These are phyloP conservation scores for Amphiura filiformis DNA, from an alignment of 35 echinoderm and acorn worm species.

Conservation along the genomic window DNA sequence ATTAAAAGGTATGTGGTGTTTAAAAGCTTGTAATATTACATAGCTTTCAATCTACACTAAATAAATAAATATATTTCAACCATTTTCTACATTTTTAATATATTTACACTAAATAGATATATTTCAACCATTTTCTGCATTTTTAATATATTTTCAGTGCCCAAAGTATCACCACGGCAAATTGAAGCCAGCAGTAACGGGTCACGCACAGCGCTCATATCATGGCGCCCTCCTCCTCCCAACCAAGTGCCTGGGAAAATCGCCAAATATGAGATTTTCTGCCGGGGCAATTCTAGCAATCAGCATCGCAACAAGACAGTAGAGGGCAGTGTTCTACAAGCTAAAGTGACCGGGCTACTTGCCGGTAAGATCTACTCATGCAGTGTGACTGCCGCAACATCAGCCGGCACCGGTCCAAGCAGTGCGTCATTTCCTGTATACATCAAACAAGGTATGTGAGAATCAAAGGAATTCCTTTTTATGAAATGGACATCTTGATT, in stretches of 20 bases:
- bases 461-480: no score
- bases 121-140: no score
- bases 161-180: constrained; percentile 48
- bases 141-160: no score
- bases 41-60: no score
- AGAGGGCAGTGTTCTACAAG: neutral
- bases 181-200: constrained; percentile 37
- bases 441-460: constrained; percentile 38
- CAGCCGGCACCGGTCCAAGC: constrained; percentile 67
- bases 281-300: constrained; percentile 31
- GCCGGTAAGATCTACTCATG: constrained; percentile 58
- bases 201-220: constrained; percentile 49
- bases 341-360: constrained; percentile 29
- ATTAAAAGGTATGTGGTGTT: no score
- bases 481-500: no score
- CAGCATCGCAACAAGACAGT: constrained; percentile 51
- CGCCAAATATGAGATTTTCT: constrained; percentile 70
- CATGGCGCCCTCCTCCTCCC: constrained; percentile 57
- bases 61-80: no score
- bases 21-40: no score
- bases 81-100: no score
- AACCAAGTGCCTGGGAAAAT: constrained; percentile 67
- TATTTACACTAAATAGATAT: no score
- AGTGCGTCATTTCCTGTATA: constrained; percentile 41
- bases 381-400: constrained; percentile 66